Evolutionary conservation across 2,113 vertebrate genomes (phyloP).

Genomic region (Leptosomus discolor): DNA sequence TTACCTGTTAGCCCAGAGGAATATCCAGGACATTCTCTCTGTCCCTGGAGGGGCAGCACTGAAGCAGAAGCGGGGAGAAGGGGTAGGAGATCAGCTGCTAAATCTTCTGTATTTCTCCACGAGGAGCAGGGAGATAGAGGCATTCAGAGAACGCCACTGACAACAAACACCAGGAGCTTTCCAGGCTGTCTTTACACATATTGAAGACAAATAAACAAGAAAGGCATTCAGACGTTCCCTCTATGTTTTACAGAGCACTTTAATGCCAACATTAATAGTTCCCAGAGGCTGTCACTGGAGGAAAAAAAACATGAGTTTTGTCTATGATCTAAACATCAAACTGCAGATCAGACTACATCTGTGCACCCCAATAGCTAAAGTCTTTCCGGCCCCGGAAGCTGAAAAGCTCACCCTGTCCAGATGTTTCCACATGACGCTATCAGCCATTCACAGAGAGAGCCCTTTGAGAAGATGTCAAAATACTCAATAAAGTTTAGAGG

Average conservation of each 20-base stretch:
- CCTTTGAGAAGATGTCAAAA: conserved; percentile 1
- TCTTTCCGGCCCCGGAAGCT: conserved; percentile 22
- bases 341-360: conserved; percentile 22
- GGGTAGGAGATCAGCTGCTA: not conserved
- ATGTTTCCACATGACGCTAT: conserved; percentile 23
- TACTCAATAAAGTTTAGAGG: not conserved
- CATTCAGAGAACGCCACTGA: not conserved
- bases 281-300: not conserved
- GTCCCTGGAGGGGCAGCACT: not conserved
- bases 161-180: not conserved
- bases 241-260: not conserved
- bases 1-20: not conserved
- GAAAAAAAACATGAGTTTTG: not conserved
- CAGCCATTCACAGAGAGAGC: not conserved
- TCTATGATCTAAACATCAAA: conserved; percentile 47
- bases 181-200: not conserved
- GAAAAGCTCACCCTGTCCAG: conserved; percentile 16
- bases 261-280: not conserved
- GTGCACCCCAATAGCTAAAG: not conserved
- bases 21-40: not conserved
- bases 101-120: not conserved
- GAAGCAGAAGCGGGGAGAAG: not conserved
- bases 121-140: not conserved
- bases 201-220: conserved; percentile 30
- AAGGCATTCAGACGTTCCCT: not conserved